Percentiles rank a stretch among this genome's conserved stretches.
Evolutionary conservation across 2,888 invertebrate genomes (phyloP).

Genomic region (Platycnemis pennipes): DNA sequence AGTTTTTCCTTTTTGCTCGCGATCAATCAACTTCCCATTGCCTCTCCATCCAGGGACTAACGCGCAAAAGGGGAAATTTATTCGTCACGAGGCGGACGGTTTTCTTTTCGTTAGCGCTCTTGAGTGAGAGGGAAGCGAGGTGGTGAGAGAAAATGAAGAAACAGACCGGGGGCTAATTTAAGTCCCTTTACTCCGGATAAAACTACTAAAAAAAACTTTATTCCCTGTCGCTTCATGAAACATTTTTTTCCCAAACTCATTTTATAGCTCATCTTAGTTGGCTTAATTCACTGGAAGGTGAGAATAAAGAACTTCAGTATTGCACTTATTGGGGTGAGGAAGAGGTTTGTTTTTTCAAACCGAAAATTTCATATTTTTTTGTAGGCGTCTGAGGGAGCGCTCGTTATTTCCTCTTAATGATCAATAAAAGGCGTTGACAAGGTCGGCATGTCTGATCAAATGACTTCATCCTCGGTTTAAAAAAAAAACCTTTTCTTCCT

Average conservation of each 20-base stretch:
- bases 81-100: neutral
- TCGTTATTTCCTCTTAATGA: neutral
- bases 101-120: neutral
- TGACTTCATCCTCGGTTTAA: neutral
- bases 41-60: neutral
- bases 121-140: neutral
- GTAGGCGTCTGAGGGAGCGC: neutral
- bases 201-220: neutral
- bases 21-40: slow-evolving; percentile 34
- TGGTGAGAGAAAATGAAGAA: neutral
- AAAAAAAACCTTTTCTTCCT: neutral
- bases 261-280: neutral
- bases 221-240: neutral
- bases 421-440: slow-evolving; percentile 3
- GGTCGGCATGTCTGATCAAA: neutral
- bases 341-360: neutral
- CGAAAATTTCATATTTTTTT: neutral
- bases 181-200: neutral
- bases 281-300: neutral
- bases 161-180: neutral
- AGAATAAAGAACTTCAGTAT: neutral
- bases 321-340: neutral
- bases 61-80: neutral
- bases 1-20: neutral
- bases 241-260: neutral